Percentiles rank a stretch among this genome's conserved stretches.
phyloP scores from a whole-genome alignment of 37 sponge, comb jelly and placozoan species.

The Cladorhizidae sp. region DNA sequence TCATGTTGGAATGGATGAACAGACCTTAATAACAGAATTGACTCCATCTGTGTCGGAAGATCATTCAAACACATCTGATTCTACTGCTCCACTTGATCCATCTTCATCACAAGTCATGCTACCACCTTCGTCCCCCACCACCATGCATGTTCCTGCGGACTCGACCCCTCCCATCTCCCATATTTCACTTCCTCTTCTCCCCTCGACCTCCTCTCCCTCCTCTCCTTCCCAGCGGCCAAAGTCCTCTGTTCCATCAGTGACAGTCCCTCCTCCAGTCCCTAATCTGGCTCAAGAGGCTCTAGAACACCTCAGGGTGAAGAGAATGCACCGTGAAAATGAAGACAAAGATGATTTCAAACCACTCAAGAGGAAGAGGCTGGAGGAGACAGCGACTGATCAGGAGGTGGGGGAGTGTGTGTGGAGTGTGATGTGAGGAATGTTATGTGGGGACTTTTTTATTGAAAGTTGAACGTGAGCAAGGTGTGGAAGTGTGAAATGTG shows the following conservation, averaged over 20 bases:
- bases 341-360: constrained; percentile 41
- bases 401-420: constrained; percentile 10
- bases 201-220: not conserved
- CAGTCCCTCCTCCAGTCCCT: constrained; percentile 22
- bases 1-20: no score
- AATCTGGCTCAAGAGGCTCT: constrained; percentile 62
- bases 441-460: no score
- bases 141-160: no score
- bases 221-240: not conserved
- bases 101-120: no score
- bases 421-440: not conserved
- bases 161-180: not conserved
- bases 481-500: no score
- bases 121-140: no score
- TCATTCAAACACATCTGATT: no score
- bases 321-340: not conserved
- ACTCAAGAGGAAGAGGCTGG: constrained; percentile 36
- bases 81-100: no score
- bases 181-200: not conserved
- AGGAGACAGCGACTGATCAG: constrained; percentile 10
- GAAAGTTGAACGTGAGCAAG: no score
- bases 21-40: no score
- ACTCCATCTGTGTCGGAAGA: no score
- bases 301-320: constrained; percentile 21
- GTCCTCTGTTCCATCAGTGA: not conserved